A percentile compares a stretch with the other conserved stretches of the same genome.
phyloP scores from a whole-genome alignment of 2,888 invertebrate genomes.

The Vesta saturnalis region DNA sequence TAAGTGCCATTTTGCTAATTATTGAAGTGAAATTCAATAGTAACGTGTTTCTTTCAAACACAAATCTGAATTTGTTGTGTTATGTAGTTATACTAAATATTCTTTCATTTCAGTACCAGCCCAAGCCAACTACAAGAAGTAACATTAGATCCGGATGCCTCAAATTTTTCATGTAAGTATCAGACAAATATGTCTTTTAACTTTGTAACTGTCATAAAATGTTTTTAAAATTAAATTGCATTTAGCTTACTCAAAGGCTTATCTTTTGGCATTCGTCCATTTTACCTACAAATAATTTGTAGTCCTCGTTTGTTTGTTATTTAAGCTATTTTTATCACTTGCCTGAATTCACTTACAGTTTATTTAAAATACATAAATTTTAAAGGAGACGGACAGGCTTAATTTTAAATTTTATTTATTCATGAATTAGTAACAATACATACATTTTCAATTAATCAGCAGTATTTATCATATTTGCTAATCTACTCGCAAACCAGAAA shows the following conservation, averaged over 20 bases:
- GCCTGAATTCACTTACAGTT: no score
- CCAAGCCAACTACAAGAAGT: slow-evolving; percentile 77
- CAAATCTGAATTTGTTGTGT: no score
- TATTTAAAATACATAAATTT: no score
- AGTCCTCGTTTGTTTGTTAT: slow-evolving; percentile 12
- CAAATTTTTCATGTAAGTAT: slow-evolving; percentile 57
- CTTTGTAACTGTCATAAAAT: not conserved
- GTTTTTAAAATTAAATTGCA: slow-evolving; percentile 3
- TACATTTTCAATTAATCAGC: no score
- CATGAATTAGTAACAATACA: no score
- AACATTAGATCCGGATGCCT: slow-evolving; percentile 68
- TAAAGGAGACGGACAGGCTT: no score
- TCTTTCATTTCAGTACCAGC: slow-evolving; percentile 69
- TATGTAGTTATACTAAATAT: not conserved
- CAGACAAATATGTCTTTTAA: not conserved
- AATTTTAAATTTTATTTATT: no score
- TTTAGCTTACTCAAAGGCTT: no score
- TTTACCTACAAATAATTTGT: slow-evolving; percentile 19
- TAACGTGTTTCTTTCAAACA: not conserved
- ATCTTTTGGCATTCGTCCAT: slow-evolving; percentile 23
- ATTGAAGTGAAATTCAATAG: not conserved
- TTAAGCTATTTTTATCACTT: not conserved
- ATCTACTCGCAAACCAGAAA: no score
- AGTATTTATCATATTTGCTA: no score
- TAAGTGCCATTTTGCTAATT: no score